These are phyloP conservation scores for Drosophila demipolita DNA, from an alignment of 2,888 invertebrate species.

Conservation along the genomic window DNA sequence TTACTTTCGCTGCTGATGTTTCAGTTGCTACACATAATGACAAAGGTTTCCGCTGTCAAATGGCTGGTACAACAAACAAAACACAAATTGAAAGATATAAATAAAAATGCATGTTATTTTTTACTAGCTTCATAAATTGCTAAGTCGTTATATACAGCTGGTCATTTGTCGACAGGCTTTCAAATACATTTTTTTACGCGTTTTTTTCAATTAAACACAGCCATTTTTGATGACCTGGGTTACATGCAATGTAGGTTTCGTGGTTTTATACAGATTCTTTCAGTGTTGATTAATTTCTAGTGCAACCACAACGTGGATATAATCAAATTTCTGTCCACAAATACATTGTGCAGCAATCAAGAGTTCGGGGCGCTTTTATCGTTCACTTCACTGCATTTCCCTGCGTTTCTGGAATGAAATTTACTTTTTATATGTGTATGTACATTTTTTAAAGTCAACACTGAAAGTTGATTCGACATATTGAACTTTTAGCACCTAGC, in stretches of 20 bases:
- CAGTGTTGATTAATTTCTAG: not conserved
- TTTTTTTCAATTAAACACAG: not conserved
- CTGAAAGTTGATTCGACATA: conserved; percentile 55
- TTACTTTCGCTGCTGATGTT: conserved; percentile 38
- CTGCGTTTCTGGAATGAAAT: conserved; percentile 15
- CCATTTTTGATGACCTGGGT: not conserved
- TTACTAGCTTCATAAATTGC: conserved; percentile 12
- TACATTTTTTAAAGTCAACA: conserved; percentile 70
- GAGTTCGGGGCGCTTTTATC: not conserved
- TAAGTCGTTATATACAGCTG: conserved; percentile 1
- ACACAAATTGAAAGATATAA: conserved; percentile 61
- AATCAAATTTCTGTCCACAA: conserved; percentile 28
- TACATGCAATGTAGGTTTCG: not conserved
- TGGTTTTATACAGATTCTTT: not conserved
- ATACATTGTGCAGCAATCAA: conserved; percentile 46
- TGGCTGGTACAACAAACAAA: conserved; percentile 29
- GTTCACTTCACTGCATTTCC: not conserved
- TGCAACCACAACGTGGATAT: conserved; percentile 2
- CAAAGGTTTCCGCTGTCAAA: conserved; percentile 72
- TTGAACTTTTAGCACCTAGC: conserved; percentile 70
- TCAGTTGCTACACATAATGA: conserved; percentile 66
- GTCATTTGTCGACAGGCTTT: conserved; percentile 21
- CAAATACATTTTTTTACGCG: not conserved
- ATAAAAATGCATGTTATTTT: conserved; percentile 54
- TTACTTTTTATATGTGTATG: conserved; percentile 27